These are phyloP conservation scores for Parascotia fuliginaria DNA, from an alignment of 2,888 invertebrate species.

Conservation along the genomic window DNA sequence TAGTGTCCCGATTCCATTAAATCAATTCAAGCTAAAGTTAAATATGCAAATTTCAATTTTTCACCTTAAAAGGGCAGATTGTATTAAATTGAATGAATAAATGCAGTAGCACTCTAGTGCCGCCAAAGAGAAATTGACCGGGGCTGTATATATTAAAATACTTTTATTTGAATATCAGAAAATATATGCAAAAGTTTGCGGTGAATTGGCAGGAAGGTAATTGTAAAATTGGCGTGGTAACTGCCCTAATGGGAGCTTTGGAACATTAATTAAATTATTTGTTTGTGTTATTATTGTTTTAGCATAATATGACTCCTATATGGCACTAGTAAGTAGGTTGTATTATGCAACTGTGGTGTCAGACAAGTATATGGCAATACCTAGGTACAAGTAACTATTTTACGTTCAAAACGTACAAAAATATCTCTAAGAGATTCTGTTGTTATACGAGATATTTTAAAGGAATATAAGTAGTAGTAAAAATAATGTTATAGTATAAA, in stretches of 20 bases:
- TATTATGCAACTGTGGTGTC: too few relatives aligned
- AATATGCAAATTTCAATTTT: constrained; percentile 12
- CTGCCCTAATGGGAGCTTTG: constrained; percentile 1
- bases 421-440: too few relatives aligned
- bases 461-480: too few relatives aligned
- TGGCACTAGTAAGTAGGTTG: too few relatives aligned
- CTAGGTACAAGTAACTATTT: too few relatives aligned
- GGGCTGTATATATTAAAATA: constrained; percentile 21
- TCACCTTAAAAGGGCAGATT: constrained; percentile 16
- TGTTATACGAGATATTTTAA: too few relatives aligned
- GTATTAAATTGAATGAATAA: constrained; percentile 36
- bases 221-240: constrained; percentile 14
- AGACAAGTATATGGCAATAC: too few relatives aligned
- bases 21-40: not conserved
- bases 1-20: not conserved
- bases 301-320: too few relatives aligned
- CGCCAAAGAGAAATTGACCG: constrained; percentile 21
- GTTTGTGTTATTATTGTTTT: too few relatives aligned
- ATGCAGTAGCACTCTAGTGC: constrained; percentile 21
- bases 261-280: constrained; percentile 1
- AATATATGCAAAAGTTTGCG: constrained; percentile 10
- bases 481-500: too few relatives aligned
- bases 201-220: constrained; percentile 21
- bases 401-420: too few relatives aligned
- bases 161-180: constrained; percentile 16